These are phyloP conservation scores for Phaethornis superciliosus DNA, from an alignment of 2,113 vertebrate species.

Conservation along the genomic window DNA sequence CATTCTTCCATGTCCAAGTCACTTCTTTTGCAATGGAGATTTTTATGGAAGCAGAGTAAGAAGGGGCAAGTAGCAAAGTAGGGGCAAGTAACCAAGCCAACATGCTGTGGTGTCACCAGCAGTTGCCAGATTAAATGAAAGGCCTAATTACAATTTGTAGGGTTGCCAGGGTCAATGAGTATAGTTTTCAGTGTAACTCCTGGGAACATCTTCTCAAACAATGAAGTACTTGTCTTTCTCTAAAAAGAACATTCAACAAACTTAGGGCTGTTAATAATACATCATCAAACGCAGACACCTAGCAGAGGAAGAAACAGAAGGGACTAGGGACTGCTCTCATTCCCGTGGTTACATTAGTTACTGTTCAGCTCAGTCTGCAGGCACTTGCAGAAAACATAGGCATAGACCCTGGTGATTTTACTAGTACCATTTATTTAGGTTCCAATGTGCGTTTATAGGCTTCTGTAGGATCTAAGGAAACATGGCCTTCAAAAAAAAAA, in stretches of 20 bases:
- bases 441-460: neutral
- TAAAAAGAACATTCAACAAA: neutral
- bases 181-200: neutral
- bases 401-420: neutral
- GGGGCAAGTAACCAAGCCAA: neutral
- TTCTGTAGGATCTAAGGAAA: neutral
- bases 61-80: neutral
- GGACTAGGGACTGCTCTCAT: neutral
- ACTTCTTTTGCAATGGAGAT: neutral
- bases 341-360: neutral
- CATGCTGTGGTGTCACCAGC: neutral
- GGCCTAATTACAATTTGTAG: neutral
- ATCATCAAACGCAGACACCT: neutral
- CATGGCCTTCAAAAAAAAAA: neutral
- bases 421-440: neutral
- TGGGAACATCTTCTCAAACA: neutral
- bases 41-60: neutral
- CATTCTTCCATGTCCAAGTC: neutral
- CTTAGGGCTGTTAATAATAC: neutral
- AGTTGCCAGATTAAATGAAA: neutral
- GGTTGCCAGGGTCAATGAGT: neutral
- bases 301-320: neutral
- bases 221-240: neutral
- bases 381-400: neutral
- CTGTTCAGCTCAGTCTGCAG: neutral